phyloP scores from a whole-genome alignment of 2,797 vertebrate genomes.

The Sciaenops ocellatus region DNA sequence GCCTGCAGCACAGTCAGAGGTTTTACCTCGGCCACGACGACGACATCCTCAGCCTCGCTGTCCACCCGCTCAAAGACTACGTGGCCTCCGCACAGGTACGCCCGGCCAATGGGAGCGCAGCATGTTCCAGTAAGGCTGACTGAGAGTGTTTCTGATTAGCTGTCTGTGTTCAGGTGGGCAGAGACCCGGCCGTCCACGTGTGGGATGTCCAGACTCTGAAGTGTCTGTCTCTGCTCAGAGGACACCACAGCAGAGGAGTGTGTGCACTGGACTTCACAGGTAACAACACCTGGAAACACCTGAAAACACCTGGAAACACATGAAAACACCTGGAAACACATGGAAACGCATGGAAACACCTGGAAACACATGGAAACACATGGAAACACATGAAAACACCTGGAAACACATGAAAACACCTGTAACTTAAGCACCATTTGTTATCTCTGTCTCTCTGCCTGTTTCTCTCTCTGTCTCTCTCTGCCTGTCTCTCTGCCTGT shows the following conservation, averaged over 20 bases:
- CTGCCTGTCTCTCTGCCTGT: too few species aligned
- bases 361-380: too few species aligned
- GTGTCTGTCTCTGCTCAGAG: constrained; percentile 93
- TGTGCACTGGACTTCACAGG: constrained; percentile 96
- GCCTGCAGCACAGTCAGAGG: constrained; percentile 91
- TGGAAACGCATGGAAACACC: too few species aligned
- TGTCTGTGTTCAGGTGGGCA: constrained; percentile 88
- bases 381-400: too few species aligned
- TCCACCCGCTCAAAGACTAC: constrained; percentile 94
- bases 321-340: too few species aligned
- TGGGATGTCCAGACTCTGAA: constrained; percentile 96
- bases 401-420: too few species aligned
- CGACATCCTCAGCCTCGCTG: constrained; percentile 93
- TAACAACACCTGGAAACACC: too few species aligned
- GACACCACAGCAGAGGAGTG: constrained; percentile 93
- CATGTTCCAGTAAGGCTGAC: fast-evolving
- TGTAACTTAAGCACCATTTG: too few species aligned
- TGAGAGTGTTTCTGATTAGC: constrained; percentile 34
- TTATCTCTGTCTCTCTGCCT: too few species aligned
- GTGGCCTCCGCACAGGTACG: constrained; percentile 94
- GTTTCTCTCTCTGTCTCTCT: too few species aligned
- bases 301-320: too few species aligned
- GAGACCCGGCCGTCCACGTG: constrained; percentile 94
- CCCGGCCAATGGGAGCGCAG: not conserved
- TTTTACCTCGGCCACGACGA: constrained; percentile 96